A percentile compares a stretch with the other conserved stretches of the same genome.
Evolutionary conservation across 2,888 invertebrate genomes (phyloP).

Genomic region (Drosophila mayaguana): DNA sequence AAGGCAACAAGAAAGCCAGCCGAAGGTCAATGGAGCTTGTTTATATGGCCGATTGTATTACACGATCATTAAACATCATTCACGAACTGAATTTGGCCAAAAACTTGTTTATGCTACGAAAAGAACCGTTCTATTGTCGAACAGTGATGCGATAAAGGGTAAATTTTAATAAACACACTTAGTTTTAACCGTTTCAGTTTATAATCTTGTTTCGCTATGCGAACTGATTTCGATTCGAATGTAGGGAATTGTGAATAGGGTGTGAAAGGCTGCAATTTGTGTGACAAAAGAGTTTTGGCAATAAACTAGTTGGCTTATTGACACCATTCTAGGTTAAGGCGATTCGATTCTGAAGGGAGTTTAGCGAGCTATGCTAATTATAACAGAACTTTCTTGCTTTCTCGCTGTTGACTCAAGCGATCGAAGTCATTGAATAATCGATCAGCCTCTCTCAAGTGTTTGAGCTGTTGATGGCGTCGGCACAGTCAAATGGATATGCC

Average conservation of each 20-base stretch:
- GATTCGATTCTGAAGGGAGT: constrained; percentile 24
- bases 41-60: constrained; percentile 23
- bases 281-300: constrained; percentile 38
- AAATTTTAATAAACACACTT: constrained; percentile 1
- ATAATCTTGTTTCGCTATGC: constrained; percentile 8
- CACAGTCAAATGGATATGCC: constrained; percentile 62
- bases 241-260: constrained; percentile 10
- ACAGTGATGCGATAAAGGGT: constrained; percentile 6
- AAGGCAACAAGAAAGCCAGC: constrained; percentile 24
- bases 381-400: constrained; percentile 42
- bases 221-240: constrained; percentile 15
- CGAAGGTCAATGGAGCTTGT: constrained; percentile 42
- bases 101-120: constrained; percentile 23
- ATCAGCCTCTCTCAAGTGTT: constrained; percentile 29
- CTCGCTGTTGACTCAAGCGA: background rate
- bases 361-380: constrained; percentile 42
- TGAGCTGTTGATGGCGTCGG: constrained; percentile 21
- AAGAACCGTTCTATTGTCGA: constrained; percentile 17
- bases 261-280: constrained; percentile 25
- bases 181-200: constrained; percentile 10
- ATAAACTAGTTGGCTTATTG: constrained; percentile 11
- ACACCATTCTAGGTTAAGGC: constrained; percentile 20
- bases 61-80: constrained; percentile 21
- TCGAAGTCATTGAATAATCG: constrained; percentile 31
- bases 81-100: constrained; percentile 5